phyloP scores from a whole-genome alignment of 2,113 vertebrate species.

The Acrocephalus arundinaceus region DNA sequence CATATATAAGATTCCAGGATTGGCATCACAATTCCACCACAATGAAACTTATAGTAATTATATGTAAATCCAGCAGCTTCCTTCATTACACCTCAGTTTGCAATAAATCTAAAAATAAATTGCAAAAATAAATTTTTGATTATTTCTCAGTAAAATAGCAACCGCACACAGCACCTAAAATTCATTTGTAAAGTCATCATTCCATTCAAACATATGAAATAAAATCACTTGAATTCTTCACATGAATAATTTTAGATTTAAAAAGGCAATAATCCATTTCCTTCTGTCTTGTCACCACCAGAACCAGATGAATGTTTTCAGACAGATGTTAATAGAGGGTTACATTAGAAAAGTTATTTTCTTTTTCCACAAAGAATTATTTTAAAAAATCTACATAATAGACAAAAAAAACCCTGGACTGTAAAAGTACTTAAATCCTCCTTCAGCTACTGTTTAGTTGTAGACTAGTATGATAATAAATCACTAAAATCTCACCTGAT shows the following conservation, averaged over 20 bases:
- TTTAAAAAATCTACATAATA: background rate
- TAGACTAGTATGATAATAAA: background rate
- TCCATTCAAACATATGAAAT: background rate
- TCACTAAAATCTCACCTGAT: background rate
- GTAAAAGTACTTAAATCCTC: background rate
- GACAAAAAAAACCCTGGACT: accelerated
- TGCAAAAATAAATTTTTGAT: background rate
- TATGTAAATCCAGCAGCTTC: background rate
- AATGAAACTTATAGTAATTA: background rate
- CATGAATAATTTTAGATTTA: background rate
- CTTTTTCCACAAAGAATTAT: background rate
- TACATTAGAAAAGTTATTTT: background rate
- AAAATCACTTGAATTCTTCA: background rate
- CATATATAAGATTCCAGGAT: background rate
- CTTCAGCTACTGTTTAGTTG: background rate
- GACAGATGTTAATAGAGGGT: background rate
- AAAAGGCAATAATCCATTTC: background rate
- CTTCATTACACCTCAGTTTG: background rate
- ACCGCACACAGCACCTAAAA: background rate
- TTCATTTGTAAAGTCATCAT: background rate
- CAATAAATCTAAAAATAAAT: background rate
- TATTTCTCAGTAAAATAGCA: background rate
- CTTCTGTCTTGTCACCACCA: background rate
- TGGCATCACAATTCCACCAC: background rate
- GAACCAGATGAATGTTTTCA: background rate